These are phyloP conservation scores for Morphnarchus princeps DNA, from an alignment of 2,113 vertebrate genomes.

Conservation along the genomic window DNA sequence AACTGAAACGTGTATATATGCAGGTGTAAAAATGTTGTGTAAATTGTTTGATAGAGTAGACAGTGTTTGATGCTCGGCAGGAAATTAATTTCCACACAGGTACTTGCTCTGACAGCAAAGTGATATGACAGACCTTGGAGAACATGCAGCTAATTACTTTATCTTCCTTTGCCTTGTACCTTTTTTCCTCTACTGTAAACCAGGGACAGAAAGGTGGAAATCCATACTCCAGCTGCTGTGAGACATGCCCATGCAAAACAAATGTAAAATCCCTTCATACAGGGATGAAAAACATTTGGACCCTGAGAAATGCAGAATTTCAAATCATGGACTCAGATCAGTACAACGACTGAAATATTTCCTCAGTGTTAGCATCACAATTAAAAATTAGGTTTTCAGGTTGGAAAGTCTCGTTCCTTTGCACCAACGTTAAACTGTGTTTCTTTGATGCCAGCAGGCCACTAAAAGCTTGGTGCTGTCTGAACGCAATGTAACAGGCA, in stretches of 20 bases:
- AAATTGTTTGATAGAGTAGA: neutral
- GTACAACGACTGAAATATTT: neutral
- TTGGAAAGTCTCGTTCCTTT: neutral
- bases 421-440: neutral
- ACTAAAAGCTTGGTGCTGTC: neutral
- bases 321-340: neutral
- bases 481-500: neutral
- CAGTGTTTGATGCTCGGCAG: neutral
- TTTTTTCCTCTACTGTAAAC: neutral
- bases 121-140: neutral
- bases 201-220: neutral
- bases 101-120: neutral
- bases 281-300: neutral
- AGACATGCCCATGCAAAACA: neutral
- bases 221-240: neutral
- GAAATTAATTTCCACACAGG: slow-evolving; percentile 4
- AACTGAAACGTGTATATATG: neutral
- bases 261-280: neutral
- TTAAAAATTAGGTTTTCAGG: neutral
- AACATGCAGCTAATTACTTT: neutral
- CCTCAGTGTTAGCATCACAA: neutral
- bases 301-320: neutral
- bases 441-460: neutral
- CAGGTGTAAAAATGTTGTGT: neutral
- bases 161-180: neutral